Percentiles rank a stretch among this genome's conserved stretches.
phyloP scores from a whole-genome alignment of 92 coral and sea anemone species.

The Pocillopora meandrina region DNA sequence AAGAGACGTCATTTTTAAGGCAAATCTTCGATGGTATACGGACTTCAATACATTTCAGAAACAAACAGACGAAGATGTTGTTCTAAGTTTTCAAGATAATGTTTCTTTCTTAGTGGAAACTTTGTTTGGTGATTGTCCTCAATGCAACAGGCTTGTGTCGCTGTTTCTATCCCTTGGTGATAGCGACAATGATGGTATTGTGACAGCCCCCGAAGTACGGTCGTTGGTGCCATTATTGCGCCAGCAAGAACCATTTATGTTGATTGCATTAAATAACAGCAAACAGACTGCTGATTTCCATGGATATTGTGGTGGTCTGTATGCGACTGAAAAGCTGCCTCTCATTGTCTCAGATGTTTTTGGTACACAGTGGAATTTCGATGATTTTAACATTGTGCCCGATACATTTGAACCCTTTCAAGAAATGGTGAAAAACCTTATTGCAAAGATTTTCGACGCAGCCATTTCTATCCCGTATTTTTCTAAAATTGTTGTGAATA shows the following conservation, averaged over 20 bases:
- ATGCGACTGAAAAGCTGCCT: conserved; percentile 67
- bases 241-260: conserved; percentile 67
- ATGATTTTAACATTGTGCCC: conserved; percentile 56
- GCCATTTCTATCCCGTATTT: conserved; percentile 12
- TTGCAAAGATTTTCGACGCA: neutral
- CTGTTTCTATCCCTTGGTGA: conserved; percentile 52
- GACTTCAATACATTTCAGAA: neutral
- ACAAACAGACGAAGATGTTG: neutral
- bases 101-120: conserved; percentile 28
- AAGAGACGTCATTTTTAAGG: conserved; percentile 47
- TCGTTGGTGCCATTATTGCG: conserved; percentile 54
- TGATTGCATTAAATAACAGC: conserved; percentile 66
- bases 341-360: conserved; percentile 46
- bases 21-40: conserved; percentile 33
- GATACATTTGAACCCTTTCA: conserved; percentile 63
- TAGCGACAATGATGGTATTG: conserved; percentile 56
- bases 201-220: conserved; percentile 55
- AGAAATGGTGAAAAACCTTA: conserved; percentile 5
- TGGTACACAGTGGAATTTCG: conserved; percentile 43
- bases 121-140: conserved; percentile 62
- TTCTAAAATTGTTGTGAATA: neutral
- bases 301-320: conserved; percentile 81
- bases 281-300: conserved; percentile 60
- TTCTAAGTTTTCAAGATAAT: neutral
- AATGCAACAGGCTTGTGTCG: conserved; percentile 43